A percentile compares a stretch with the other conserved stretches of the same genome.
phyloP scores from a whole-genome alignment of 2,113 vertebrate species.

The Progne subis region DNA sequence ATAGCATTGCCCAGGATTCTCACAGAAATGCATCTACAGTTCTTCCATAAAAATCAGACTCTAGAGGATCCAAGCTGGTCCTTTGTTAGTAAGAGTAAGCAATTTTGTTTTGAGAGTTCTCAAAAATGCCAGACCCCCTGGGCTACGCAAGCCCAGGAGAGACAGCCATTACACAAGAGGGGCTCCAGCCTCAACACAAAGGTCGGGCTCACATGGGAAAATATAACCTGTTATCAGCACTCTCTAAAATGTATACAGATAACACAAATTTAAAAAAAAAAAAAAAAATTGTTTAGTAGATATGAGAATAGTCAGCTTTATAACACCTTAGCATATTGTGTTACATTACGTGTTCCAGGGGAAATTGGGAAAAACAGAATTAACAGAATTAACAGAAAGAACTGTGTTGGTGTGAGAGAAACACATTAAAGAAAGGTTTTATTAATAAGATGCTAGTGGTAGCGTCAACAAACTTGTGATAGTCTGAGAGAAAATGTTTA shows the following conservation, averaged over 20 bases:
- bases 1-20: not conserved
- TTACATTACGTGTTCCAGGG: not conserved
- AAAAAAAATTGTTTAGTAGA: not conserved
- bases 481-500: not conserved
- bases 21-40: not conserved
- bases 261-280: no score
- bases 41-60: not conserved
- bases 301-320: not conserved
- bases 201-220: not conserved
- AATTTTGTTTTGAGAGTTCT: not conserved
- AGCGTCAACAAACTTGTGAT: not conserved
- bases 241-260: not conserved
- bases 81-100: not conserved
- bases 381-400: not conserved
- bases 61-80: not conserved
- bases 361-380: not conserved
- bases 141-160: not conserved
- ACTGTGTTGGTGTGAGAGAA: not conserved
- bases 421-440: not conserved
- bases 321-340: not conserved
- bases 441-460: not conserved
- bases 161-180: not conserved
- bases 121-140: not conserved
- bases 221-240: not conserved
- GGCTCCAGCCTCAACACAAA: rapidly evolving